phyloP scores from a whole-genome alignment of 2,113 vertebrate species.

The Dasyprocta punctata region DNA sequence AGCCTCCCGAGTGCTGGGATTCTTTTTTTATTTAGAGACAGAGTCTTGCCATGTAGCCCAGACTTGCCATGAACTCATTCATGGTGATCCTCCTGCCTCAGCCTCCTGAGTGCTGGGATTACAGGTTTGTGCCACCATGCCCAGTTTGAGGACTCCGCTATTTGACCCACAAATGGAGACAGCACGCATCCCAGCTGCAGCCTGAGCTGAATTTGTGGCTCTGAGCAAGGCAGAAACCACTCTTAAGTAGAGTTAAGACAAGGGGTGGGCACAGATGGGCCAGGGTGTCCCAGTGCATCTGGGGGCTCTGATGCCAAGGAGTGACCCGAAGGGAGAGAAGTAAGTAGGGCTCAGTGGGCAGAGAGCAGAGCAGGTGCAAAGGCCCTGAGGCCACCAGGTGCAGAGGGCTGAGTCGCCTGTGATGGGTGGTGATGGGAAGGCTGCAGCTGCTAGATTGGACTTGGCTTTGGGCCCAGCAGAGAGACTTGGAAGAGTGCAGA shows the following conservation, averaged over 20 bases:
- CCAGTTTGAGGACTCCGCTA: neutral
- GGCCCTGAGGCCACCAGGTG: neutral
- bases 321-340: neutral
- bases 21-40: too few relatives aligned
- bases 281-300: neutral
- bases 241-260: neutral
- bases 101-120: too few relatives aligned
- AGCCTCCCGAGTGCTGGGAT: too few relatives aligned
- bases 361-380: neutral
- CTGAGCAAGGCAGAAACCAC: neutral
- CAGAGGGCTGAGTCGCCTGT: neutral
- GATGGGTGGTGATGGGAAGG: neutral
- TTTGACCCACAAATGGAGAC: neutral
- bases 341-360: neutral
- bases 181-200: fast-evolving
- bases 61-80: too few relatives aligned
- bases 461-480: neutral
- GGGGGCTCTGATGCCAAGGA: neutral
- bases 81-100: too few relatives aligned
- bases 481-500: neutral
- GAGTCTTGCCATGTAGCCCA: too few relatives aligned
- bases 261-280: too few relatives aligned
- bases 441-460: neutral
- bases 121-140: too few relatives aligned
- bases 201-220: neutral